Evolutionary conservation across 2,888 invertebrate species (phyloP).

Genomic region (Branchipolynoe longqiensis): DNA sequence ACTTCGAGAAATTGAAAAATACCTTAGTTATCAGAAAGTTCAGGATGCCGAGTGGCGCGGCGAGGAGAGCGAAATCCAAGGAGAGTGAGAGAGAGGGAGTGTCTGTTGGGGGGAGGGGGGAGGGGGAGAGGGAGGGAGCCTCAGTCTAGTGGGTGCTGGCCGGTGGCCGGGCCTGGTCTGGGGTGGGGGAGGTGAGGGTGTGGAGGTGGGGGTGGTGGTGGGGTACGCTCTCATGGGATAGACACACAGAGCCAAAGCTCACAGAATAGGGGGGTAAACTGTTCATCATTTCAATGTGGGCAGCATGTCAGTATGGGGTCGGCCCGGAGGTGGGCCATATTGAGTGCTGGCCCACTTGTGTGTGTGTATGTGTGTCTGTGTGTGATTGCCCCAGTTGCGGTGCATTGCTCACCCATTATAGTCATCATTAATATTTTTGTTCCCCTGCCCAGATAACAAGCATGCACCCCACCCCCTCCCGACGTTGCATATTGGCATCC

Average conservation of each 20-base stretch:
- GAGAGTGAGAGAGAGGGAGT: too few species aligned
- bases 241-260: slow-evolving; percentile 18
- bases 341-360: slow-evolving; percentile 34
- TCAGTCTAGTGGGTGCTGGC: too few species aligned
- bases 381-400: slow-evolving; percentile 53
- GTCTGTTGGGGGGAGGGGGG: too few species aligned
- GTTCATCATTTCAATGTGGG: slow-evolving; percentile 41
- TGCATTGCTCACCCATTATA: slow-evolving; percentile 46
- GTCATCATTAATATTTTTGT: slow-evolving; percentile 53
- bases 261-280: slow-evolving; percentile 40
- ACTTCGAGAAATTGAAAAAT: slow-evolving; percentile 53
- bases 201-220: not conserved
- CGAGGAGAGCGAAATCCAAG: too few species aligned
- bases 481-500: slow-evolving; percentile 41
- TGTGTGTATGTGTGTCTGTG: too few species aligned
- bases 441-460: slow-evolving; percentile 34
- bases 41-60: too few species aligned
- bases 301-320: not conserved
- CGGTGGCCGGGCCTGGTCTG: slow-evolving; percentile 3
- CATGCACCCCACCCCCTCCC: too few species aligned
- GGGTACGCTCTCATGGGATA: not conserved
- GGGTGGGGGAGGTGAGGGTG: not conserved
- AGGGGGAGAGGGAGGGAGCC: too few species aligned
- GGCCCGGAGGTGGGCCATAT: slow-evolving; percentile 18
- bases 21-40: slow-evolving; percentile 55